A percentile compares a stretch with the other conserved stretches of the same genome.
These are phyloP conservation scores for Ia io DNA, from an alignment of 2,113 vertebrate species.

Conservation along the genomic window DNA sequence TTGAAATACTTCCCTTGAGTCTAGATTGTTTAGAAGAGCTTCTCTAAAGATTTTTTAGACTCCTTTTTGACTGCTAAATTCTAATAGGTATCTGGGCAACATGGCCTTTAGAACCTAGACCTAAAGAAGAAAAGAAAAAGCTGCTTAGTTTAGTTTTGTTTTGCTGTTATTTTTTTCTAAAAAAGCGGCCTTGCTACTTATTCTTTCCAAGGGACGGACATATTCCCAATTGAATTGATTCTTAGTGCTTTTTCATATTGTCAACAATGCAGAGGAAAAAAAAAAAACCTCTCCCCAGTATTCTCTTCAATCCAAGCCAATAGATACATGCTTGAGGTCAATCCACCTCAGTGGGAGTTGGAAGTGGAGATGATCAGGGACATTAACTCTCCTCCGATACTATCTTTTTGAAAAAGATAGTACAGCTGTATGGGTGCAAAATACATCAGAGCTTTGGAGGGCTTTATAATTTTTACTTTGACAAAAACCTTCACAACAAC, in stretches of 20 bases:
- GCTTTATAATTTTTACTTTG: not conserved
- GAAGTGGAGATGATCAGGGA: not conserved
- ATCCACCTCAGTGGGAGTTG: not conserved
- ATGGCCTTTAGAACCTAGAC: not conserved
- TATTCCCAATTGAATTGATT: not conserved
- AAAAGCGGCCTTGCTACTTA: not conserved
- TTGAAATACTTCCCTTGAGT: not conserved
- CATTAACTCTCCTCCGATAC: not conserved
- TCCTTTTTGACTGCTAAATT: constrained; percentile 18
- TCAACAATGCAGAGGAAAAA: not conserved
- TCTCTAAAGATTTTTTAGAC: not conserved
- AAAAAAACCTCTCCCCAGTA: not conserved
- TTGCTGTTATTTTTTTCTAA: not conserved
- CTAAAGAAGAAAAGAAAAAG: not conserved
- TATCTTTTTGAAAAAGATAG: not conserved
- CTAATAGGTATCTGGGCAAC: not conserved
- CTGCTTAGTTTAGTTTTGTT: not conserved
- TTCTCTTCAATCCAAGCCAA: not conserved
- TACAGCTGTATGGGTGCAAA: not conserved
- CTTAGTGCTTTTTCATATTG: not conserved
- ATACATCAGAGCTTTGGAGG: not conserved
- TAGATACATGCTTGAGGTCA: not conserved
- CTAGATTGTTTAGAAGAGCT: not conserved
- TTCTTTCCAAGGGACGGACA: not conserved
- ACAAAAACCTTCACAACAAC: not conserved